Conservation (phyloP, 2,888 invertebrate species). For the Anthophora plumipes region DNA sequence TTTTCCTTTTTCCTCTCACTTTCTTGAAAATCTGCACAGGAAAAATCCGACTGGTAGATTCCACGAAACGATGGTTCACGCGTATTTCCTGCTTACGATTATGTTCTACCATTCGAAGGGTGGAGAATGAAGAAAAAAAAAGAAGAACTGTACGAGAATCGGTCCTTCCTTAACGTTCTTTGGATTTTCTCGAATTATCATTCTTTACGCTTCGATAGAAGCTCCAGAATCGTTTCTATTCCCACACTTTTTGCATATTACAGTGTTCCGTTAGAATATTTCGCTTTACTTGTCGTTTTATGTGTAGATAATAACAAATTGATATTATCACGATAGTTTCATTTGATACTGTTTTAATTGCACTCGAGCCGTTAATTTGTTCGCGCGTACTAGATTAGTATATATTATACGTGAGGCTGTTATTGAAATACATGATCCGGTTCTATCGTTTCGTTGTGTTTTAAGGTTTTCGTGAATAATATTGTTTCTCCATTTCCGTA, state of each 20-base stretch:
- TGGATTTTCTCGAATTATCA: constrained; percentile 28
- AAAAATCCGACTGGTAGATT: constrained; percentile 44
- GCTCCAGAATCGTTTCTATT: not conserved
- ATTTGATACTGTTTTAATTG: constrained; percentile 23
- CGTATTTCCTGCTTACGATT: constrained; percentile 65
- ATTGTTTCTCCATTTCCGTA: not conserved
- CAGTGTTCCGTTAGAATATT: not conserved
- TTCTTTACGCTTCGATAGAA: constrained; percentile 1
- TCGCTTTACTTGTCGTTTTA: not conserved
- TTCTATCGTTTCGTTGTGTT: not conserved
- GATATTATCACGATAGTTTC: not conserved
- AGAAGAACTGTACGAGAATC: not conserved
- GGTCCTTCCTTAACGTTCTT: not conserved
- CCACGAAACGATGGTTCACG: constrained; percentile 33
- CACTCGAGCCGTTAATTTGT: not conserved
- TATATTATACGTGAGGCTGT: constrained; percentile 13
- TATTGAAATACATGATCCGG: not conserved
- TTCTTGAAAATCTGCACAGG: constrained; percentile 4
- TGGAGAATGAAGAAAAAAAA: constrained; percentile 9
- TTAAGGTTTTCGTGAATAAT: not conserved
- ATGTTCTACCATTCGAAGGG: constrained; percentile 25
- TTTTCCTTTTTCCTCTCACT: not conserved
- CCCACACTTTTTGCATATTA: not conserved
- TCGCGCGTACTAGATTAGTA: not conserved
- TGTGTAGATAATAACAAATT: not conserved